Evolutionary conservation across 2,113 vertebrate genomes (phyloP).

Genomic region (Benitochromis conjunctus): DNA sequence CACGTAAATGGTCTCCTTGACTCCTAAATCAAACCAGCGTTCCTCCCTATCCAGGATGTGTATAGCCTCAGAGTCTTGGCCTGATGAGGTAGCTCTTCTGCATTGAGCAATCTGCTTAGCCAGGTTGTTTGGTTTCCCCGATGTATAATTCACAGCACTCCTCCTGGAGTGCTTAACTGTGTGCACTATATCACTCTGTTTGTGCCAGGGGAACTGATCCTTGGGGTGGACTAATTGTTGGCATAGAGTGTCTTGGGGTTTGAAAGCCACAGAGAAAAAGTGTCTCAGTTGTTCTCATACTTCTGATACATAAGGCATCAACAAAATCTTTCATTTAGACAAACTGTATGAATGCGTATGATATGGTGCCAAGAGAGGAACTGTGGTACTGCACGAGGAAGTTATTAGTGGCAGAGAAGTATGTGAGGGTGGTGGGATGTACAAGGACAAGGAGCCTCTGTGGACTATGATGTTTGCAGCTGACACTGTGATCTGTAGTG

Average conservation of each 20-base stretch:
- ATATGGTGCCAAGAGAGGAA: neutral
- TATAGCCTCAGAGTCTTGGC: neutral
- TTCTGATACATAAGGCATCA: neutral
- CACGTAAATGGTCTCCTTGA: neutral
- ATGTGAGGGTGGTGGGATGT: neutral
- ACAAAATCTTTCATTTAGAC: neutral
- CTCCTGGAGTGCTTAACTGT: neutral
- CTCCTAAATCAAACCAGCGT: neutral
- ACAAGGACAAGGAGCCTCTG: neutral
- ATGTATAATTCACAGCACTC: neutral
- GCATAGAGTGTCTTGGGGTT: neutral
- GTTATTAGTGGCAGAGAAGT: neutral
- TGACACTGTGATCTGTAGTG: neutral
- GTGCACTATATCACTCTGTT: neutral
- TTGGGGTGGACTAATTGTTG: neutral
- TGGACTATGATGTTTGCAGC: neutral
- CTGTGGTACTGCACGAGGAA: neutral
- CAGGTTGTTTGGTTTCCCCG: neutral
- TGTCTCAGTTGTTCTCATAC: neutral
- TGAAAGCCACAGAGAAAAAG: neutral
- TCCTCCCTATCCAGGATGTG: neutral
- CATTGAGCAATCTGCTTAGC: neutral
- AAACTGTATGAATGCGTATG: neutral
- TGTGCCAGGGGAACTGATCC: neutral
- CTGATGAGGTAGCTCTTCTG: neutral